Percentiles rank a stretch among this genome's conserved stretches.
phyloP scores from a whole-genome alignment of 2,888 invertebrate genomes.

The Erebia palarica region DNA sequence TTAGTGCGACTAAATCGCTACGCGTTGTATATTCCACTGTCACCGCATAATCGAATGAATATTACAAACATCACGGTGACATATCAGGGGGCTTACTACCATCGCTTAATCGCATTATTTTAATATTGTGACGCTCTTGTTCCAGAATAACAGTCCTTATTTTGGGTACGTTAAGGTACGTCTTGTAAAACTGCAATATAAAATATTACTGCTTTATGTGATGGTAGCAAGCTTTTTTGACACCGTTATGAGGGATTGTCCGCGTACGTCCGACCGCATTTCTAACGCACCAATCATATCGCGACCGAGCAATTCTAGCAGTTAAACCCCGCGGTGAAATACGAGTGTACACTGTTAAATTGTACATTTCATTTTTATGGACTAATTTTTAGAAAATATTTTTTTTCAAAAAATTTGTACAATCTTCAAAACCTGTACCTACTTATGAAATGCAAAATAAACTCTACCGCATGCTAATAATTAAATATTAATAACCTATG shows the following conservation, averaged over 20 bases:
- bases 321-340: constrained; percentile 38
- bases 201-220: too few species aligned
- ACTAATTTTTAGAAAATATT: too few species aligned
- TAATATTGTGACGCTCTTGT: neutral
- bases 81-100: constrained; percentile 52
- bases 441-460: too few species aligned
- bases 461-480: too few species aligned
- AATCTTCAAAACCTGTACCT: too few species aligned
- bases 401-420: too few species aligned
- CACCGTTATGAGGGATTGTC: constrained; percentile 62
- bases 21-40: constrained; percentile 55
- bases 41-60: constrained; percentile 78
- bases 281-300: constrained; percentile 42
- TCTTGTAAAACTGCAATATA: neutral
- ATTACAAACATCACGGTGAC: constrained; percentile 76
- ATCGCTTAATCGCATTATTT: too few species aligned
- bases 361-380: too few species aligned
- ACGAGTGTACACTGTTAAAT: constrained; percentile 46
- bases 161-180: constrained; percentile 30
- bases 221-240: constrained; percentile 64
- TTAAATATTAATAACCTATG: too few species aligned
- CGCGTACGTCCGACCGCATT: constrained; percentile 50
- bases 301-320: constrained; percentile 37
- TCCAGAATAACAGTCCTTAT: neutral
- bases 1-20: neutral